phyloP scores from a whole-genome alignment of 2,797 vertebrate genomes.

The Bradypodion pumilum region DNA sequence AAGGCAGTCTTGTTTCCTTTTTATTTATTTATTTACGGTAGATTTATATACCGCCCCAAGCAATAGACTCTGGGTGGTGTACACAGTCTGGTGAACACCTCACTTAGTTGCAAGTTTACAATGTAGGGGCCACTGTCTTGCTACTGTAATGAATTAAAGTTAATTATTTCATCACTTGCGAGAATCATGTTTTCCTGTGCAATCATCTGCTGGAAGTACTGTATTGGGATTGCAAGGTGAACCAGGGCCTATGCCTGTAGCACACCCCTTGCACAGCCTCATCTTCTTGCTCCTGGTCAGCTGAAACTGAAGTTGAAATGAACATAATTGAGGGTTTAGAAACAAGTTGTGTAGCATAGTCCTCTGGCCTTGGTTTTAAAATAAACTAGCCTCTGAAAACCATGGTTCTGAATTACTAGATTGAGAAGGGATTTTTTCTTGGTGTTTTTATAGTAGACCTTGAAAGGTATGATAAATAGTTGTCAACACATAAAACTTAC shows the following conservation, averaged over 20 bases:
- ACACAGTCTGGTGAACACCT: too few relatives aligned
- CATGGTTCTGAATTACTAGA: background rate
- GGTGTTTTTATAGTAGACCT: background rate
- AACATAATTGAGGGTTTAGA: background rate
- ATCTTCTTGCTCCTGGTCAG: background rate
- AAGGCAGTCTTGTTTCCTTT: background rate
- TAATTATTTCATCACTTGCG: background rate
- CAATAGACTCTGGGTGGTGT: too few relatives aligned
- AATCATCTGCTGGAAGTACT: background rate
- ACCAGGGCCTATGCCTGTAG: background rate
- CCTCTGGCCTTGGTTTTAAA: too few relatives aligned
- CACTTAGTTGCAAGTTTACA: background rate
- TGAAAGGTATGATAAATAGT: background rate
- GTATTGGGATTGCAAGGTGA: background rate
- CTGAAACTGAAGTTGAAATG: background rate
- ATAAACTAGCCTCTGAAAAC: background rate
- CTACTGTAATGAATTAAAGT: background rate
- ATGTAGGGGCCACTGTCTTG: background rate
- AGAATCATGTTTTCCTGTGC: background rate
- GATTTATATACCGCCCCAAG: too few relatives aligned
- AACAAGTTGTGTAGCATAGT: background rate
- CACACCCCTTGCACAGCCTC: background rate
- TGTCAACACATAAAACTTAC: background rate
- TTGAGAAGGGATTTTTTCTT: background rate
- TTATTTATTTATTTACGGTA: too few relatives aligned